These are phyloP conservation scores for Epinotia bilunana DNA, from an alignment of 2,888 invertebrate species.

Conservation along the genomic window DNA sequence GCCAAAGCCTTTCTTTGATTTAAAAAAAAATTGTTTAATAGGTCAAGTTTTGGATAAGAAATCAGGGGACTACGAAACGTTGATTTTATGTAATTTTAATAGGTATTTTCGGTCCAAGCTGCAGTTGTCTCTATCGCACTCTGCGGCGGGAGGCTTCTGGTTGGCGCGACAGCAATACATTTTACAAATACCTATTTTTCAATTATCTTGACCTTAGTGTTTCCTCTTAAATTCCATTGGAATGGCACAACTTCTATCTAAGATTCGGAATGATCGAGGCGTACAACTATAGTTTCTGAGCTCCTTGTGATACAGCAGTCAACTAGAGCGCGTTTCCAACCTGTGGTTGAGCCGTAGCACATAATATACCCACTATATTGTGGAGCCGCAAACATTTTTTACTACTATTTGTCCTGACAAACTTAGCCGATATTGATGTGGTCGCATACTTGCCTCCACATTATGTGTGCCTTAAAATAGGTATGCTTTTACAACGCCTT, in stretches of 20 bases:
- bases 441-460: slow-evolving; percentile 5
- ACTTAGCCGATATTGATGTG: slow-evolving; percentile 7
- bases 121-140: too few species aligned
- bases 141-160: too few species aligned
- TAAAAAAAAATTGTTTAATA: too few species aligned
- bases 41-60: too few species aligned
- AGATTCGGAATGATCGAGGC: neutral
- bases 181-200: too few species aligned
- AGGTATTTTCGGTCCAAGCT: too few species aligned
- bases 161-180: too few species aligned
- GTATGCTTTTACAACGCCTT: slow-evolving; percentile 14
- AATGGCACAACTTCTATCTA: neutral
- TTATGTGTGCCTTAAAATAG: slow-evolving; percentile 19
- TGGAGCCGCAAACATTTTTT: slow-evolving; percentile 8
- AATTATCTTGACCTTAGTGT: too few species aligned
- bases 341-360: neutral
- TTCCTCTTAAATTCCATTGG: neutral
- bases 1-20: too few species aligned
- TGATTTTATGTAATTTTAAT: too few species aligned
- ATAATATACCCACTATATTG: slow-evolving; percentile 9
- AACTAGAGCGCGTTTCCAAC: slow-evolving; percentile 13
- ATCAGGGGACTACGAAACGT: too few species aligned
- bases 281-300: neutral
- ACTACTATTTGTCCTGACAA: slow-evolving; percentile 20
- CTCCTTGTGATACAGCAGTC: slow-evolving; percentile 46